A percentile compares a stretch with the other conserved stretches of the same genome.
Conservation (phyloP, 2,113 vertebrate genomes). For the Elephas maximus region DNA sequence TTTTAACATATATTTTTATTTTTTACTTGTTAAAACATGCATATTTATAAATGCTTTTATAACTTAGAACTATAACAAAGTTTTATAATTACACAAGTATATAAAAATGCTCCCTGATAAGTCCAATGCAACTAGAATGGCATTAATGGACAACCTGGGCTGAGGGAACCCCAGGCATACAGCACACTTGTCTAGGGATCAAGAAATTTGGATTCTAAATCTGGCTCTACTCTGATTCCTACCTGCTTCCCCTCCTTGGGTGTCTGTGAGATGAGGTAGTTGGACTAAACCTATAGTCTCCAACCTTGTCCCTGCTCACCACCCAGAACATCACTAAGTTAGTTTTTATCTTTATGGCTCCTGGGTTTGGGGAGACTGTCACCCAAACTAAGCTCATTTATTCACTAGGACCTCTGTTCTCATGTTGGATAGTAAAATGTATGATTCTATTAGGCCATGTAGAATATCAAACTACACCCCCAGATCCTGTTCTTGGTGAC, state of each 20-base stretch:
- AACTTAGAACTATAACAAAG: not conserved
- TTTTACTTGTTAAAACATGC: not conserved
- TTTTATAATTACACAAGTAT: not conserved
- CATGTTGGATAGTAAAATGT: not conserved
- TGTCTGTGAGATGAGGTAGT: not conserved
- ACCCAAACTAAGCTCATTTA: not conserved
- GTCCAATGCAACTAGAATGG: accelerated
- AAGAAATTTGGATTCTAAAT: not conserved
- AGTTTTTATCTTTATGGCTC: not conserved
- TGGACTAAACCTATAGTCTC: not conserved
- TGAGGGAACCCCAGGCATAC: not conserved
- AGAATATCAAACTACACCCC: not conserved
- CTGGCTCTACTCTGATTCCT: not conserved
- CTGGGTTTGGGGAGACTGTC: not conserved
- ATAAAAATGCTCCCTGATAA: not conserved
- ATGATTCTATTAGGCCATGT: not conserved
- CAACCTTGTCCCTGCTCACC: not conserved
- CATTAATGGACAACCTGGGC: accelerated
- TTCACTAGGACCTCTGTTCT: not conserved
- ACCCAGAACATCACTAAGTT: not conserved
- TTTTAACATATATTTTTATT: not conserved
- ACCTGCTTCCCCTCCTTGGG: not conserved
- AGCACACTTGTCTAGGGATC: accelerated
- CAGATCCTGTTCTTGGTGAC: not conserved
- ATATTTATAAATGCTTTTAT: not conserved